These are phyloP conservation scores for Cisticola juncidis DNA, from an alignment of 2,113 vertebrate species.

Conservation along the genomic window DNA sequence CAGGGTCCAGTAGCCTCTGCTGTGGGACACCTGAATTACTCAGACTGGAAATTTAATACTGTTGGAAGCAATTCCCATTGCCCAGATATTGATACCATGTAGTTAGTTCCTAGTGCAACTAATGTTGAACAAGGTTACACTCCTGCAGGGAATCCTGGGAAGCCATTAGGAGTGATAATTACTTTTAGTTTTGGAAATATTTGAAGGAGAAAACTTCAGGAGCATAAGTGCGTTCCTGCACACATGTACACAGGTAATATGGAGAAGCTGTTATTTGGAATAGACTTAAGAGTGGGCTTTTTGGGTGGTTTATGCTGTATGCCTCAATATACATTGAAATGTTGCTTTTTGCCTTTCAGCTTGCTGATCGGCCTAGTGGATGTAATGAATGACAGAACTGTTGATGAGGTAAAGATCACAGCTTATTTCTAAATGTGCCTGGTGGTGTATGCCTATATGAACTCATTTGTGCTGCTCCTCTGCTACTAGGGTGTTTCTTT, in stretches of 20 bases:
- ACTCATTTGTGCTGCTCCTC: neutral
- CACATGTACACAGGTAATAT: fast-evolving
- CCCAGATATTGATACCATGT: neutral
- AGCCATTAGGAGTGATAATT: neutral
- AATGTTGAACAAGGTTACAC: neutral
- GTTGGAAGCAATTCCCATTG: neutral
- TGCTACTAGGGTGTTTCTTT: neutral
- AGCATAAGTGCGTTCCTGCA: neutral
- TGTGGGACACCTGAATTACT: neutral
- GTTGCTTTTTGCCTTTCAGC: conserved; percentile 70
- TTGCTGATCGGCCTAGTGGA: conserved; percentile 85
- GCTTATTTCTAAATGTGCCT: neutral
- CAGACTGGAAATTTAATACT: neutral
- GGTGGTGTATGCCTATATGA: neutral
- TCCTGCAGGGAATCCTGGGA: neutral
- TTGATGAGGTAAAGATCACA: conserved; percentile 83
- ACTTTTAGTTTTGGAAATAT: neutral
- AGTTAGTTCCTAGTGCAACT: neutral
- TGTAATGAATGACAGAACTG: conserved; percentile 83
- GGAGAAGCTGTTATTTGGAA: neutral
- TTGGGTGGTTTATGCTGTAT: neutral
- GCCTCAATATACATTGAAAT: neutral
- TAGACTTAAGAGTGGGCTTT: neutral
- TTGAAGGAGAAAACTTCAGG: neutral
- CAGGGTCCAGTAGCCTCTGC: neutral